These are phyloP conservation scores for Orbicella faveolata DNA, from an alignment of 64 coral and sea anemone species.

Conservation along the genomic window DNA sequence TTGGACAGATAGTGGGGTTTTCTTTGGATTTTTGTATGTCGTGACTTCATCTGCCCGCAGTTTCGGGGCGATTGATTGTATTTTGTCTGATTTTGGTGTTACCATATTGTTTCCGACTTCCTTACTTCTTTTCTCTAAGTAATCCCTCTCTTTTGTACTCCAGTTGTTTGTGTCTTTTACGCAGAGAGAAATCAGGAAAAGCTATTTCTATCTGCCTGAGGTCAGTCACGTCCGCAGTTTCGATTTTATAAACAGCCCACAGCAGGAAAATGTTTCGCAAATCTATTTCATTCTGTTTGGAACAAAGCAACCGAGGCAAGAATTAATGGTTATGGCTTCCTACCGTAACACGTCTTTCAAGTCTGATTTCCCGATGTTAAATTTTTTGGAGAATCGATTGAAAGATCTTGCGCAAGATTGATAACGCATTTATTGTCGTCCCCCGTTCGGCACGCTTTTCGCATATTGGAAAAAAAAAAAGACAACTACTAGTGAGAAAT, in stretches of 20 bases:
- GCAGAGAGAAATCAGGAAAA: not conserved
- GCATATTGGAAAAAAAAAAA: not conserved
- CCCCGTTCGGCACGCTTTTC: not conserved
- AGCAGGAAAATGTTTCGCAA: not conserved
- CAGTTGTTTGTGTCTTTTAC: not conserved
- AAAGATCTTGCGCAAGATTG: not conserved
- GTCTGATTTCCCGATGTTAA: not conserved
- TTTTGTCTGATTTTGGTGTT: not conserved
- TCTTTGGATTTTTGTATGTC: not conserved
- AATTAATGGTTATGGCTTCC: not conserved
- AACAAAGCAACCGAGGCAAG: too few species aligned
- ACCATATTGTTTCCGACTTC: not conserved
- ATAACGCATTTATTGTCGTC: not conserved
- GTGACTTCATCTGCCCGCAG: not conserved
- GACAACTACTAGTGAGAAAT: not conserved
- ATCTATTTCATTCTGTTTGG: not conserved
- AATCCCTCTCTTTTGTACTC: not conserved
- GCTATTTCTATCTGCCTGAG: not conserved
- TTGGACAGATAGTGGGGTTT: not conserved
- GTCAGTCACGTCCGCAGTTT: not conserved
- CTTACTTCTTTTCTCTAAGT: not conserved
- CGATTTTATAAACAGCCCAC: slow-evolving; percentile 18
- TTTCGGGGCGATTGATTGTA: not conserved
- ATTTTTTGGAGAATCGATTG: not conserved
- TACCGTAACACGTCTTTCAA: not conserved